Conservation (phyloP, 2,113 vertebrate genomes). For the Toxotes jaculatrix region DNA sequence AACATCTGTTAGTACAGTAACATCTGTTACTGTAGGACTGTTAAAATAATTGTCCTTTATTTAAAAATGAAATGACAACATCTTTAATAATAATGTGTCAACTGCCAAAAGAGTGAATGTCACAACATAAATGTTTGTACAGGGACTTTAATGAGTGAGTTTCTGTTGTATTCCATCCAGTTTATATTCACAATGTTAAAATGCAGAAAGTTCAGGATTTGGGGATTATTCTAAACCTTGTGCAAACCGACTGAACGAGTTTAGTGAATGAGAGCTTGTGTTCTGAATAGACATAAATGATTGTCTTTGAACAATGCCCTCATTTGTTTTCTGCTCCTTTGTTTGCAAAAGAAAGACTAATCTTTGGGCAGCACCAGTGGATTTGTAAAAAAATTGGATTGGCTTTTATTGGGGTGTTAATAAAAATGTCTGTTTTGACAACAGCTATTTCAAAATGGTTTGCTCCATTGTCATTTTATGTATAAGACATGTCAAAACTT, state of each 20-base stretch:
- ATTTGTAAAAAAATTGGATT: conserved; percentile 32
- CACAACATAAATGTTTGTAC: not conserved
- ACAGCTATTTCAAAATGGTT: conserved; percentile 24
- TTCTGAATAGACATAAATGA: conserved; percentile 29
- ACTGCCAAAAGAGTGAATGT: not conserved
- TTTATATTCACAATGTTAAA: conserved; percentile 26
- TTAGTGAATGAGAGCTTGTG: conserved; percentile 22
- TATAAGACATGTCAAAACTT: conserved; percentile 26
- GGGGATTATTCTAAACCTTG: conserved; percentile 22
- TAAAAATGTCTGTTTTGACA: conserved; percentile 48
- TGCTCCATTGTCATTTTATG: conserved; percentile 40
- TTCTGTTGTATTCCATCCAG: conserved; percentile 4
- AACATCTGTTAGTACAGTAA: not conserved
- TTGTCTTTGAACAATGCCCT: conserved; percentile 48
- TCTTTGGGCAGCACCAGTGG: conserved; percentile 25
- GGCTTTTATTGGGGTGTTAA: conserved; percentile 37
- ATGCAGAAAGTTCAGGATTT: conserved; percentile 23
- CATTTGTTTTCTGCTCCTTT: conserved; percentile 57
- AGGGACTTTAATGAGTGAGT: not conserved
- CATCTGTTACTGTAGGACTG: not conserved
- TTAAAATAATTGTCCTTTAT: not conserved
- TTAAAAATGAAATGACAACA: too few species aligned
- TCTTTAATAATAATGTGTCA: conserved; percentile 1
- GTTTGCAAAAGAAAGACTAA: conserved; percentile 51
- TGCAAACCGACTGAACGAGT: not conserved